Conservation (phyloP, 2,797 vertebrate species). For the Xenentodon cancila region DNA sequence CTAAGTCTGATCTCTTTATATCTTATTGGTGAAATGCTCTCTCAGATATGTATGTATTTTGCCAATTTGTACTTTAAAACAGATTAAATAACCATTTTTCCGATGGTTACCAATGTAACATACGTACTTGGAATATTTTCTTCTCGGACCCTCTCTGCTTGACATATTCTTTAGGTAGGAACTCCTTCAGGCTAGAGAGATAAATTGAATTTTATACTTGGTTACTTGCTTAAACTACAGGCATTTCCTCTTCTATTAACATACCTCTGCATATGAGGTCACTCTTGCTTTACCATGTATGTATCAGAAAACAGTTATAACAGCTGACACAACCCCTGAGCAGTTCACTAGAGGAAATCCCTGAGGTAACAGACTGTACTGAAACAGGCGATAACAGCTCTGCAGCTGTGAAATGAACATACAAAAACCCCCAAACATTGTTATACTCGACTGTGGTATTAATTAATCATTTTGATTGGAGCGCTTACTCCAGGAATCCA, state of each 20-base stretch:
- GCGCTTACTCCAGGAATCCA: conserved; percentile 96
- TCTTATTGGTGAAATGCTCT: no score
- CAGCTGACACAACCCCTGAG: conserved; percentile 67
- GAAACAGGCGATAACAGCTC: conserved; percentile 36
- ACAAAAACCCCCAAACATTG: conserved; percentile 16
- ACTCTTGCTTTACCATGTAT: conserved; percentile 55
- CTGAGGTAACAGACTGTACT: conserved; percentile 45
- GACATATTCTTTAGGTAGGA: conserved; percentile 98
- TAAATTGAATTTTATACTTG: conserved; percentile 64
- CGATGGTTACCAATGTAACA: not conserved
- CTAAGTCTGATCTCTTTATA: no score
- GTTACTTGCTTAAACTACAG: conserved; percentile 59
- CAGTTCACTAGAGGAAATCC: conserved; percentile 63
- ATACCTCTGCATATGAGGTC: conserved; percentile 69
- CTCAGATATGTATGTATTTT: no score
- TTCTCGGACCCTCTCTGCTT: conserved; percentile 97
- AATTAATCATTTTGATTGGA: conserved; percentile 33
- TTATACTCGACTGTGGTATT: conserved; percentile 15
- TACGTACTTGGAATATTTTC: conserved; percentile 95
- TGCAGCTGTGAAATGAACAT: conserved; percentile 14
- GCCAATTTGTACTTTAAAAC: no score
- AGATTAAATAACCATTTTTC: conserved; percentile 30
- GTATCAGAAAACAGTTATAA: conserved; percentile 70
- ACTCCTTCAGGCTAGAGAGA: conserved; percentile 92
- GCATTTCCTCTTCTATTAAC: conserved; percentile 66